Evolutionary conservation across 2,797 vertebrate species (phyloP).

Genomic region (Pseudomugil tenellus): DNA sequence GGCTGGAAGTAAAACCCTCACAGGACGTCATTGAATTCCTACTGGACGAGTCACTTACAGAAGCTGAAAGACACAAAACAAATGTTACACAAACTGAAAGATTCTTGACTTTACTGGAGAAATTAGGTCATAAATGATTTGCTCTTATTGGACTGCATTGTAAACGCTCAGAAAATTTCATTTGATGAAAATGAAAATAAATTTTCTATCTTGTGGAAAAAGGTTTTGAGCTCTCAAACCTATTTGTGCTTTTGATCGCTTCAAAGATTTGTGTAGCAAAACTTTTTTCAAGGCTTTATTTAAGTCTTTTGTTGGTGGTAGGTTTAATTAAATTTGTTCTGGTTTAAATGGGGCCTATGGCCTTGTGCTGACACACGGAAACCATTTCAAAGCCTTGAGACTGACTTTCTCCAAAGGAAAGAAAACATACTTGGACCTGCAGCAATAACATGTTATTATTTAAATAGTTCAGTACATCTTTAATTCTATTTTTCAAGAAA

Average conservation of each 20-base stretch:
- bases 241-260: slow-evolving; percentile 21
- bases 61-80: too few relatives aligned
- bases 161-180: too few relatives aligned
- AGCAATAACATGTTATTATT: slow-evolving; percentile 38
- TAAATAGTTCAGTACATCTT: slow-evolving; percentile 15
- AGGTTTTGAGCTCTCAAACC: slow-evolving; percentile 30
- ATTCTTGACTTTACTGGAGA: too few relatives aligned
- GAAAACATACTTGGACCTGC: slow-evolving; percentile 25
- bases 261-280: slow-evolving; percentile 13
- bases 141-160: too few relatives aligned
- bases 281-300: slow-evolving; percentile 19
- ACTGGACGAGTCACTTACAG: too few relatives aligned
- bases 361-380: slow-evolving; percentile 20
- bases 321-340: slow-evolving; percentile 17
- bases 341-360: background rate
- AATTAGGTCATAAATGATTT: too few relatives aligned
- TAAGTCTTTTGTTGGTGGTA: slow-evolving; percentile 7
- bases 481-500: slow-evolving; percentile 28
- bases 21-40: too few relatives aligned
- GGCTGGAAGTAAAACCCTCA: too few relatives aligned
- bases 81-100: too few relatives aligned
- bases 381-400: slow-evolving; percentile 18
- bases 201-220: slow-evolving; percentile 44
- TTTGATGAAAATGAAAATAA: too few relatives aligned
- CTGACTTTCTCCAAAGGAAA: slow-evolving; percentile 20